Evolutionary conservation across 2,888 invertebrate genomes (phyloP).

Genomic region (Hirtodrosophila cameraria): DNA sequence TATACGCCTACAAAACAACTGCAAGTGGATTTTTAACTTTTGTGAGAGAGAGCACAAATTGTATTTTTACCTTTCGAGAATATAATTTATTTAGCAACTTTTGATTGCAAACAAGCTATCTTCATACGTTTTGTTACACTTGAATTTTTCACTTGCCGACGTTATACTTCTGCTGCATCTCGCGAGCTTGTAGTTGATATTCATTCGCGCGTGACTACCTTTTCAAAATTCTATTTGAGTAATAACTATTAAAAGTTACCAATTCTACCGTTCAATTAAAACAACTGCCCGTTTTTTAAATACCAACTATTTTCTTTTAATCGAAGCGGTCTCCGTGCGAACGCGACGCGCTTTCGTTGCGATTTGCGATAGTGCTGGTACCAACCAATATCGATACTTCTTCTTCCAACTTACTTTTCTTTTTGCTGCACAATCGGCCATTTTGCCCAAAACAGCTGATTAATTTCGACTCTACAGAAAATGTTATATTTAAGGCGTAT

Average conservation of each 20-base stretch:
- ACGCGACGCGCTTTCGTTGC: constrained; percentile 61
- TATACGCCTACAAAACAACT: constrained; percentile 21
- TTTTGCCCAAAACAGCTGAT: too few species aligned
- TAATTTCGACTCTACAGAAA: too few species aligned
- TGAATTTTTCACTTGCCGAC: constrained; percentile 51
- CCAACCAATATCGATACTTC: constrained; percentile 13
- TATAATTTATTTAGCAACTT: constrained; percentile 52
- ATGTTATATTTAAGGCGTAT: too few species aligned
- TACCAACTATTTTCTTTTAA: constrained; percentile 21
- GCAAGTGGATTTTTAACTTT: constrained; percentile 25
- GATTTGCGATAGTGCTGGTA: constrained; percentile 38
- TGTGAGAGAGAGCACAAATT: constrained; percentile 11
- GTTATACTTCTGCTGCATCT: constrained; percentile 59
- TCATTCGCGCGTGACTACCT: constrained; percentile 29
- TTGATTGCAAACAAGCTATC: constrained; percentile 40
- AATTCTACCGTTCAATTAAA: constrained; percentile 17
- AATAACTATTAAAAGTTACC: constrained; percentile 15
- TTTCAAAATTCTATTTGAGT: constrained; percentile 24
- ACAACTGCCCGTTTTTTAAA: constrained; percentile 38
- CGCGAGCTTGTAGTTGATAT: constrained; percentile 36
- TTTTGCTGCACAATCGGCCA: too few species aligned
- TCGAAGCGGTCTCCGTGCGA: constrained; percentile 49
- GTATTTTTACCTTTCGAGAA: constrained; percentile 46
- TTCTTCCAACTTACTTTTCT: too few species aligned
- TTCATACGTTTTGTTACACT: constrained; percentile 46